phyloP scores from a whole-genome alignment of 2,888 invertebrate species.

The Resseliella maxima region DNA sequence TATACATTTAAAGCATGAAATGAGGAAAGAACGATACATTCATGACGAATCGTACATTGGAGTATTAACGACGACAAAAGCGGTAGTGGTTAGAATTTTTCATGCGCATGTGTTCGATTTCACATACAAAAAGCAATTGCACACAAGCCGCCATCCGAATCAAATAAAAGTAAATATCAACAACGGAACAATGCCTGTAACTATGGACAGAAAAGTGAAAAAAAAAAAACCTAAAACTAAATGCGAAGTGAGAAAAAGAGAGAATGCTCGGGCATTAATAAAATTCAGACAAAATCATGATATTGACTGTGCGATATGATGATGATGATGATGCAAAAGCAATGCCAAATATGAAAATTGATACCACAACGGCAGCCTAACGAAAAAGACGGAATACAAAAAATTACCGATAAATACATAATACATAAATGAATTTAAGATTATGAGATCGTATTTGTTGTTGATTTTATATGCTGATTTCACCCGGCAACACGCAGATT shows the following conservation, averaged over 20 bases:
- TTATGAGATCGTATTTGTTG: background rate
- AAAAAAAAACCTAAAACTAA: background rate
- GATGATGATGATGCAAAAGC: background rate
- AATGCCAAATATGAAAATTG: background rate
- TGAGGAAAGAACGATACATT: constrained; percentile 52
- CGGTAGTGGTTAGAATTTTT: constrained; percentile 49
- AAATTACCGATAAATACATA: background rate
- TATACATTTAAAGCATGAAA: constrained; percentile 9
- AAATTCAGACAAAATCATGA: constrained; percentile 48
- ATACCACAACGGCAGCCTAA: background rate
- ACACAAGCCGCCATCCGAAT: background rate
- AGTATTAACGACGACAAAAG: background rate
- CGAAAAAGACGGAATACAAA: background rate
- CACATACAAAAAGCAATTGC: constrained; percentile 38
- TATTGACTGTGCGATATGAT: background rate
- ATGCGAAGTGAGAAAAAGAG: background rate
- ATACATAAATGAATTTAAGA: background rate
- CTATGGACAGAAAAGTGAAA: too few relatives aligned
- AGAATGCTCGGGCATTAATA: background rate
- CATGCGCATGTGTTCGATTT: constrained; percentile 55
- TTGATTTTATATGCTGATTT: background rate
- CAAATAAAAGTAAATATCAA: constrained; percentile 33
- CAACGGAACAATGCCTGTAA: constrained; percentile 19
- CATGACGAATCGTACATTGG: constrained; percentile 40
- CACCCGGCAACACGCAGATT: background rate